These are phyloP conservation scores for Melanotaenia nigrans DNA, from an alignment of 2,797 vertebrate species.

Conservation along the genomic window DNA sequence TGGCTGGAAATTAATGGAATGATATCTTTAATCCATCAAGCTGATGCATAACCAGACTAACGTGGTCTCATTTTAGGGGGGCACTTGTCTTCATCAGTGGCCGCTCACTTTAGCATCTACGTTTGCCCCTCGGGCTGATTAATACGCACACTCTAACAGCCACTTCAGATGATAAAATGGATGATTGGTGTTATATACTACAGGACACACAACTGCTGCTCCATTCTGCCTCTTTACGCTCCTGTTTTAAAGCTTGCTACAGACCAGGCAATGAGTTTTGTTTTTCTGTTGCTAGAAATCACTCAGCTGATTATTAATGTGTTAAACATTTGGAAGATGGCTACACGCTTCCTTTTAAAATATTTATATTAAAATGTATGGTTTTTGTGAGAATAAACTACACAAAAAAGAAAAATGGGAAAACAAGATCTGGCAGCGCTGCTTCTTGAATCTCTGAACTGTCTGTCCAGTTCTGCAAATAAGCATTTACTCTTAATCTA, in stretches of 20 bases:
- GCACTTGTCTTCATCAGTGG: slow-evolving; percentile 78
- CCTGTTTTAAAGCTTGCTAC: slow-evolving; percentile 36
- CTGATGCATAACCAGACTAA: slow-evolving; percentile 77
- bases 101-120: slow-evolving; percentile 71
- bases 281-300: slow-evolving; percentile 19
- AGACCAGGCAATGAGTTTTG: slow-evolving; percentile 4
- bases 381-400: slow-evolving; percentile 20
- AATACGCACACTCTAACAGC: slow-evolving; percentile 72
- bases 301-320: slow-evolving; percentile 19
- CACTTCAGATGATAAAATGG: slow-evolving; percentile 76
- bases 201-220: slow-evolving; percentile 39
- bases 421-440: slow-evolving; percentile 16
- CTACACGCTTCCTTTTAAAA: slow-evolving; percentile 3
- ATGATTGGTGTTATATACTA: slow-evolving; percentile 72
- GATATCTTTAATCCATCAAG: slow-evolving; percentile 80
- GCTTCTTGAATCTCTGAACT: slow-evolving; percentile 26
- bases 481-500: slow-evolving; percentile 69
- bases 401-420: slow-evolving; percentile 4
- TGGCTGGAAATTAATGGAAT: slow-evolving; percentile 77
- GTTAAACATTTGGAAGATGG: slow-evolving; percentile 6
- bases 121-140: slow-evolving; percentile 73
- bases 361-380: slow-evolving; percentile 8
- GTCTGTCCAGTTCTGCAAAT: slow-evolving; percentile 62
- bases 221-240: slow-evolving; percentile 30
- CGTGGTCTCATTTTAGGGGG: slow-evolving; percentile 60